Evolutionary conservation across 2,888 invertebrate genomes (phyloP).

Genomic region (Drosophila birchii): DNA sequence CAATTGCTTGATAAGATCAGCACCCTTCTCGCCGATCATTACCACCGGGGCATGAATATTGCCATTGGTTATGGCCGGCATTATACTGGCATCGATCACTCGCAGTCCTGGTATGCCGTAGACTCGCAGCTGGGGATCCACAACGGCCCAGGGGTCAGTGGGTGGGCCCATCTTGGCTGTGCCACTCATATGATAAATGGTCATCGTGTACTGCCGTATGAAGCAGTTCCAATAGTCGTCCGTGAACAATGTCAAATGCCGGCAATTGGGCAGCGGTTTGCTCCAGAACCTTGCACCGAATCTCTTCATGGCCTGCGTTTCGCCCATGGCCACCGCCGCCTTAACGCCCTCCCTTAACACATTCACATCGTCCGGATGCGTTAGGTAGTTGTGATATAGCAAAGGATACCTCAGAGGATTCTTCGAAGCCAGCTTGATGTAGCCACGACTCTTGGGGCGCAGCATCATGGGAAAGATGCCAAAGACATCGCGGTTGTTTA

Average conservation of each 20-base stretch:
- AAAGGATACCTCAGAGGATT: slow-evolving; percentile 93
- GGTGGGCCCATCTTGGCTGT: slow-evolving; percentile 94
- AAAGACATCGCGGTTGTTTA: slow-evolving; percentile 91
- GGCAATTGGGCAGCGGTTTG: slow-evolving; percentile 92
- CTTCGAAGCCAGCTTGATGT: slow-evolving; percentile 89
- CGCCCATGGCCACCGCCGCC: slow-evolving; percentile 91
- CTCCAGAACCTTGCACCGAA: slow-evolving; percentile 92
- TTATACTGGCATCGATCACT: slow-evolving; percentile 94
- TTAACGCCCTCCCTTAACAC: slow-evolving; percentile 94
- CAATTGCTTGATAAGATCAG: slow-evolving; percentile 91
- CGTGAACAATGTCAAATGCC: slow-evolving; percentile 90
- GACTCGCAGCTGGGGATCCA: slow-evolving; percentile 91
- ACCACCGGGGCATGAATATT: slow-evolving; percentile 95
- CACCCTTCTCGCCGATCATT: slow-evolving; percentile 94
- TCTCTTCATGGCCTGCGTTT: slow-evolving; percentile 91
- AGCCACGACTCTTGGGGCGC: slow-evolving; percentile 94
- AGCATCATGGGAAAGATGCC: slow-evolving; percentile 95
- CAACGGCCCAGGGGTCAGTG: slow-evolving; percentile 91
- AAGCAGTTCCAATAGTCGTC: slow-evolving; percentile 95
- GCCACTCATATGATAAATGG: slow-evolving; percentile 94
- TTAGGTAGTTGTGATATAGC: slow-evolving; percentile 96
- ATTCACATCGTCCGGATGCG: slow-evolving; percentile 93
- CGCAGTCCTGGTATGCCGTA: slow-evolving; percentile 91
- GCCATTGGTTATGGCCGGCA: slow-evolving; percentile 94
- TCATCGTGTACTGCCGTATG: slow-evolving; percentile 93